Conservation (phyloP, 2,113 vertebrate genomes). For the Oceanites oceanicus region DNA sequence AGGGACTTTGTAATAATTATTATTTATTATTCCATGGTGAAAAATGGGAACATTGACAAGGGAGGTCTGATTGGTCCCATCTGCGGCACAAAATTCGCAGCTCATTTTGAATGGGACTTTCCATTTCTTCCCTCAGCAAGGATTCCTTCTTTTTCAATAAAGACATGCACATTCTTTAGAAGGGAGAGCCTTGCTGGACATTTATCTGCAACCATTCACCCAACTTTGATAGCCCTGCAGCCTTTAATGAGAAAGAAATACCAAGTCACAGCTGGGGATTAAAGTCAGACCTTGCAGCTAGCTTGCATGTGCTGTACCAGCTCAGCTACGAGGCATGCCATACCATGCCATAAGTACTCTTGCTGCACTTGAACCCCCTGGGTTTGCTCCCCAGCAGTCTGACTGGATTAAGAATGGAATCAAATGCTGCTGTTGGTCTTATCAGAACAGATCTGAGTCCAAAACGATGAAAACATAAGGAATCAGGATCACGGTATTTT, state of each 20-base stretch:
- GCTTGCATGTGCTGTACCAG: not conserved
- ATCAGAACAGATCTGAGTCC: slow-evolving; percentile 52
- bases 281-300: slow-evolving; percentile 29
- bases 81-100: not conserved
- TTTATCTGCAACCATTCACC: slow-evolving; percentile 24
- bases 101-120: not conserved
- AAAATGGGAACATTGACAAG: not conserved
- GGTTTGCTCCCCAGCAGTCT: slow-evolving; percentile 17
- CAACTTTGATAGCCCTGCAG: not conserved
- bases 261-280: slow-evolving; percentile 30
- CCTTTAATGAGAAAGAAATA: slow-evolving; percentile 40
- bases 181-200: not conserved
- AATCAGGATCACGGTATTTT: not conserved
- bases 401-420: slow-evolving; percentile 57
- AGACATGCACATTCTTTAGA: not conserved
- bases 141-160: not conserved
- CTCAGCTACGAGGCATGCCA: not conserved
- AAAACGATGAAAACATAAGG: not conserved
- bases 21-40: not conserved
- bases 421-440: slow-evolving; percentile 28
- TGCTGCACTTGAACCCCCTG: not conserved
- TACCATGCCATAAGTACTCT: not conserved
- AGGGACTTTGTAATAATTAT: not conserved
- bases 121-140: not conserved
- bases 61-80: not conserved